Percentiles rank a stretch among this genome's conserved stretches.
Evolutionary conservation across 2,113 vertebrate species (phyloP).

Genomic region (Pitta sordida): DNA sequence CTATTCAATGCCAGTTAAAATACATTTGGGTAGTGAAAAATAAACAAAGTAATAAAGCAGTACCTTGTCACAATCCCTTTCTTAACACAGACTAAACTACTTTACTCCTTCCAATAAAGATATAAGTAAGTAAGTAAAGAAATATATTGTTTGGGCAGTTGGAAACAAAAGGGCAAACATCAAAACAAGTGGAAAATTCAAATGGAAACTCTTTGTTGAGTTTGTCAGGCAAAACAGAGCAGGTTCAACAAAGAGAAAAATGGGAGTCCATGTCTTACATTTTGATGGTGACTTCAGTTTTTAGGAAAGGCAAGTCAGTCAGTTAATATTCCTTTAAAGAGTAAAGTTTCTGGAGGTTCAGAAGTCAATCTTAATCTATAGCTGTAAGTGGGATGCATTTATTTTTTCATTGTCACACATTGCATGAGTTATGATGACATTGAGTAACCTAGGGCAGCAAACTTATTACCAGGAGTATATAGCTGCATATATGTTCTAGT

Average conservation of each 20-base stretch:
- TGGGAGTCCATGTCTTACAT: background rate
- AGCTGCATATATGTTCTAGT: background rate
- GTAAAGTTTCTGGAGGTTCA: background rate
- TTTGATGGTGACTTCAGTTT: background rate
- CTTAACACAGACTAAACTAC: background rate
- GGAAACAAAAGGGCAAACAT: background rate
- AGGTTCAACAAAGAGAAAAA: background rate
- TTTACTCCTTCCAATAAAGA: background rate
- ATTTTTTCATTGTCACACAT: background rate
- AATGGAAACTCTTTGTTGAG: background rate
- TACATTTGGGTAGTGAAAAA: background rate
- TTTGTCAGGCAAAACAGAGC: background rate
- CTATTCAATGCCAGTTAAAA: background rate
- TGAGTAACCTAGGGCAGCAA: background rate
- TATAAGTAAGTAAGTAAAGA: background rate
- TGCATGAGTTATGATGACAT: background rate
- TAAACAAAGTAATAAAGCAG: background rate
- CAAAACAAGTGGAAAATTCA: background rate
- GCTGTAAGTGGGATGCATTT: background rate
- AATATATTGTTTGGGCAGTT: background rate
- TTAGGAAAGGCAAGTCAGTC: background rate
- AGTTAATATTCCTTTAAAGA: background rate
- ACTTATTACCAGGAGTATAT: background rate
- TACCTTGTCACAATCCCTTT: fast-evolving
- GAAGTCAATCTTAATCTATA: background rate